Conservation (phyloP, 2,888 invertebrate species). For the Callyntrura sp. region DNA sequence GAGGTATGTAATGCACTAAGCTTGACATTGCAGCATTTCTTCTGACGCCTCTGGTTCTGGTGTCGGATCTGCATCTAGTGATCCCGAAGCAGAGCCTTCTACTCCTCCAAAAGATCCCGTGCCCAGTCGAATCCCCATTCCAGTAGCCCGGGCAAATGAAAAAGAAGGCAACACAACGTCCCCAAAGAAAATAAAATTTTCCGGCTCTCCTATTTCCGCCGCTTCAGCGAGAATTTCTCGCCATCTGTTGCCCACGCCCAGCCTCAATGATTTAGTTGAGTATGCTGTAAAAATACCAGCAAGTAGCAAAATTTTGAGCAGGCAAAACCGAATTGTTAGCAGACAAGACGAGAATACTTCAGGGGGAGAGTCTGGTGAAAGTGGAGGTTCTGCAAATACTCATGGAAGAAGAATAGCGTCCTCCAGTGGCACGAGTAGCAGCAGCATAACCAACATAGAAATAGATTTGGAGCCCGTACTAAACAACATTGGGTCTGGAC, state of each 20-base stretch:
- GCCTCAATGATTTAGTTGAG: conserved; percentile 90
- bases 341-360: conserved; percentile 46
- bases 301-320: conserved; percentile 64
- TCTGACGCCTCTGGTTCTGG: conserved; percentile 65
- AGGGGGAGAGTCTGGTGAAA: conserved; percentile 60
- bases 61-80: conserved; percentile 61
- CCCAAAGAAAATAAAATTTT: conserved; percentile 38
- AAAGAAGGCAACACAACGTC: conserved; percentile 36
- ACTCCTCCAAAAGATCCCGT: conserved; percentile 41
- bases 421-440: conserved; percentile 69
- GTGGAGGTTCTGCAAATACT: conserved; percentile 60
- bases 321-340: conserved; percentile 63
- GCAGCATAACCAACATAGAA: conserved; percentile 74
- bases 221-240: conserved; percentile 91
- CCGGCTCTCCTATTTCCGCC: conserved; percentile 87
- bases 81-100: conserved; percentile 58
- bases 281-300: conserved; percentile 90
- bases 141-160: conserved; percentile 30
- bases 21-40: conserved; percentile 41
- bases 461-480: conserved; percentile 74
- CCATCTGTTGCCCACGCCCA: conserved; percentile 90
- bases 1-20: not conserved
- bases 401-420: conserved; percentile 60
- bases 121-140: conserved; percentile 60
- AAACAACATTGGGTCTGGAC: conserved; percentile 74